Base-by-base conservation (phyloP, 2,797 vertebrate genomes). In the Galagoides demidoff region DNA sequence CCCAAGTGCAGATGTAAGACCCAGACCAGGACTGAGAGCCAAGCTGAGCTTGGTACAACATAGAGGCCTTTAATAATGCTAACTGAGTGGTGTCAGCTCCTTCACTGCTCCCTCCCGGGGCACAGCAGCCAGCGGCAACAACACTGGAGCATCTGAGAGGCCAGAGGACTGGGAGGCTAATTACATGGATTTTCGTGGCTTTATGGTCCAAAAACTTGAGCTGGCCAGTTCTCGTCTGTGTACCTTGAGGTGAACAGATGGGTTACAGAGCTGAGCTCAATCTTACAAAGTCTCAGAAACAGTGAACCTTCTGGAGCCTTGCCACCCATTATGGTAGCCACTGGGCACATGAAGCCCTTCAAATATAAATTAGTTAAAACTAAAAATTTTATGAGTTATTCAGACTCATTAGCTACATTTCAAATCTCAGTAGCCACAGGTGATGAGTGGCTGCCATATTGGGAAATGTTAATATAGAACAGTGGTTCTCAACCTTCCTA, bases 401-500 rank as follows among this genome's bases (percentile, higher is more conserved):
- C 49, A 5, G 10, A 79, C 0, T 0, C 0, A 81, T 14, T 29
- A 34, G 82, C 23, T 29, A 57, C 23, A 37, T 73, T 49, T 55
- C 68, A 49, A 39, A 52, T 83, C 39, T 74, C 55, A 23, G 25
- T 37, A 45, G 63, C 49, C n/a, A 27, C 22, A 20, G 39, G 59
- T 68, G 61, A 49, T 31, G 59, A 27, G 27, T 39, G 78, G 66
- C 74, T 11, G 63, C 39, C 23, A 5, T 61, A n/a, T 14, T 71
- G 49, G 17, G 3, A 14, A 10, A 61, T 22, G 0, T 11, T 11
- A n/a, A 25, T 4, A 0, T 0, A 23, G 73, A 29, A 2, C 17
- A 55, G 49, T 16, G 49, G 49, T 52, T 16, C 49, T 16, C 49
- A 52, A 52, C 49, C 12, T 52, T 16, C 49, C 49, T 52, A 16